Evolutionary conservation across 1,140 invertebrate genomes (phyloP).

Genomic region (Drosophila kikkawai): DNA sequence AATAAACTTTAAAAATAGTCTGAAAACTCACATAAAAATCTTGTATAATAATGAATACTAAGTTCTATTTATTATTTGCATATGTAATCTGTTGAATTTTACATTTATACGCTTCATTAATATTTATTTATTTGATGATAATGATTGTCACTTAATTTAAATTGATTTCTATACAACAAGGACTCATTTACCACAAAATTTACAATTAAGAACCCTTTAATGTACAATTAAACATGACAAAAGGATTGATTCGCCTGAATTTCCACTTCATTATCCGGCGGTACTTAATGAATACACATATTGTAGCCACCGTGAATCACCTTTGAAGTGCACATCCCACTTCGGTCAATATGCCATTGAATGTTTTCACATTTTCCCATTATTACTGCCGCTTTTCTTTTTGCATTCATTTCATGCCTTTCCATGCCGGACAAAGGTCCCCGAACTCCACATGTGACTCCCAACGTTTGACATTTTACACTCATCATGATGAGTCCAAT

Average conservation of each 20-base stretch:
- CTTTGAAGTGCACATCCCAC: conserved; percentile 18
- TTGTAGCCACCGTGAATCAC: not conserved
- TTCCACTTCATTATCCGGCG: conserved; percentile 11
- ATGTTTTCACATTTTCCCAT: conserved; percentile 18
- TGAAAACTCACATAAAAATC: not conserved
- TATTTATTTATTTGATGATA: not conserved
- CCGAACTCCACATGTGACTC: not conserved
- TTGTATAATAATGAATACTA: not conserved
- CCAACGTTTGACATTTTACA: conserved; percentile 42
- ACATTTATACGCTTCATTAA: not conserved
- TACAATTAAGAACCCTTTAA: not conserved
- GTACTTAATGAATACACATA: not conserved
- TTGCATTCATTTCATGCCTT: conserved; percentile 17
- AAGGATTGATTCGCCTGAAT: conserved; percentile 1
- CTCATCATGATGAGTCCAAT: conserved; percentile 13
- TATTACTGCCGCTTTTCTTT: conserved; percentile 11
- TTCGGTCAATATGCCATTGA: conserved; percentile 26
- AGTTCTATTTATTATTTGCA: not conserved
- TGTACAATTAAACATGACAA: not conserved
- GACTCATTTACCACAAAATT: not conserved
- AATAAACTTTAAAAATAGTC: not conserved
- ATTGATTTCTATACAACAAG: not conserved
- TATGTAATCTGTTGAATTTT: not conserved
- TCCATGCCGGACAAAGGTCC: conserved; percentile 3
- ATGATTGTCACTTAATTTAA: not conserved